These are phyloP conservation scores for Cremastinae sp. DNA, from an alignment of 2,888 invertebrate genomes.

Conservation along the genomic window DNA sequence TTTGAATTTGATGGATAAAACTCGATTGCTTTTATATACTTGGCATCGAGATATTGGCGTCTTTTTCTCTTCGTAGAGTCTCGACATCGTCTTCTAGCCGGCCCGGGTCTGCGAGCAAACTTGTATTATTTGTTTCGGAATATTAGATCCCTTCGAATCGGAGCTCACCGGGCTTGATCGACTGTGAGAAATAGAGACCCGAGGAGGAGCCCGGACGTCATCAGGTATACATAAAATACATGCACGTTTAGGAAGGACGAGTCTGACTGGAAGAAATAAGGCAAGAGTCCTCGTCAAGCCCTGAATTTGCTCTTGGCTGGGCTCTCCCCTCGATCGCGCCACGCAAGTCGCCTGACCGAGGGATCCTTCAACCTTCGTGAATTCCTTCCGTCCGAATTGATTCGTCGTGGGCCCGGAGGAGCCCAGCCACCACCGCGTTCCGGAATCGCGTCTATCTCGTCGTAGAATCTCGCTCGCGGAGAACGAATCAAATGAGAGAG, in stretches of 20 bases:
- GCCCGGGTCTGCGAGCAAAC: constrained; percentile 23
- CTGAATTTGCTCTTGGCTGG: no score
- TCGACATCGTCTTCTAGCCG: no score
- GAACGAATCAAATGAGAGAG: neutral
- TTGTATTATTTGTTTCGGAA: constrained; percentile 64
- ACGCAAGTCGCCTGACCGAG: constrained; percentile 57
- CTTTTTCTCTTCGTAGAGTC: no score
- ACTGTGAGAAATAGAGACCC: constrained; percentile 23
- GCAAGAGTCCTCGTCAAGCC: constrained; percentile 46
- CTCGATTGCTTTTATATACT: no score
- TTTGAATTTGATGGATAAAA: no score
- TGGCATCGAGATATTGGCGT: no score
- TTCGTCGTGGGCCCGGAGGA: constrained; percentile 62
- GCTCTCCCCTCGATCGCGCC: constrained; percentile 39
- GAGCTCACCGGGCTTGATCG: constrained; percentile 43
- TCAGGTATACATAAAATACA: neutral
- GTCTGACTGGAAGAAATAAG: constrained; percentile 27
- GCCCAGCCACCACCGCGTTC: constrained; percentile 44
- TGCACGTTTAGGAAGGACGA: constrained; percentile 10
- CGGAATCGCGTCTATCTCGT: constrained; percentile 60
- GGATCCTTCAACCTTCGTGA: constrained; percentile 58
- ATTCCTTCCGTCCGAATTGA: constrained; percentile 65
- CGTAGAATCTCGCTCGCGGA: constrained; percentile 40
- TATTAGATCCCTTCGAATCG: constrained; percentile 45
- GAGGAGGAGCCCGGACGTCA: neutral